Percentiles rank a stretch among this genome's conserved stretches.
These are phyloP conservation scores for Chymomyza fuscimana DNA, from an alignment of 2,888 invertebrate genomes.

Conservation along the genomic window DNA sequence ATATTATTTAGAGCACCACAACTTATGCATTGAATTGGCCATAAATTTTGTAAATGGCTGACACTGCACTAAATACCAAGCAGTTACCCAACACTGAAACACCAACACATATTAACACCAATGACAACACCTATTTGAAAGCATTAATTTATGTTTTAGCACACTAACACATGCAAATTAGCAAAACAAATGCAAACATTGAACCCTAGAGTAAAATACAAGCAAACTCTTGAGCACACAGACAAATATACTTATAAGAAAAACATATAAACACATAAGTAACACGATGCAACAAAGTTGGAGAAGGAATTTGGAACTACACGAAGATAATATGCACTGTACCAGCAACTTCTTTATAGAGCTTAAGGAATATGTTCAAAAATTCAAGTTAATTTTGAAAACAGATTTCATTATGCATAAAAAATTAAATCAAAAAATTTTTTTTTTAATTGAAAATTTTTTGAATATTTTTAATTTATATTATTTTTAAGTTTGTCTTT, in stretches of 20 bases:
- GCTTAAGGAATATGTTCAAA: too few species aligned
- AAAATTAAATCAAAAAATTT: too few species aligned
- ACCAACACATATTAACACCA: not conserved
- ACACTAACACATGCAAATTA: constrained; percentile 70
- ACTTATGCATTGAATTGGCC: constrained; percentile 46
- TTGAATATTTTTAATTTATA: too few species aligned
- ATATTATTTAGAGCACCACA: constrained; percentile 23
- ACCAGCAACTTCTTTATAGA: too few species aligned
- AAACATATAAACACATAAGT: not conserved
- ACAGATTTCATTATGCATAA: too few species aligned
- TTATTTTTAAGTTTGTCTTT: too few species aligned
- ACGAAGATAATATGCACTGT: too few species aligned
- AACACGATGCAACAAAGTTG: not conserved
- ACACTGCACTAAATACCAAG: constrained; percentile 31
- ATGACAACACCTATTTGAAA: not conserved
- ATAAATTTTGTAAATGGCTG: constrained; percentile 50
- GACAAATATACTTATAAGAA: not conserved
- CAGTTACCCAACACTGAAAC: constrained; percentile 17
- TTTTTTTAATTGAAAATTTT: too few species aligned
- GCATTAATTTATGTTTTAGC: constrained; percentile 60
- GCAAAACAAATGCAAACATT: constrained; percentile 47
- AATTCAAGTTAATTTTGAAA: too few species aligned
- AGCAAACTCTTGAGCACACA: constrained; percentile 6
- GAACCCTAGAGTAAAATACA: constrained; percentile 15
- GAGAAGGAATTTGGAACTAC: not conserved